These are phyloP conservation scores for Pterocles burchelli DNA, from an alignment of 2,113 vertebrate genomes.

Conservation along the genomic window DNA sequence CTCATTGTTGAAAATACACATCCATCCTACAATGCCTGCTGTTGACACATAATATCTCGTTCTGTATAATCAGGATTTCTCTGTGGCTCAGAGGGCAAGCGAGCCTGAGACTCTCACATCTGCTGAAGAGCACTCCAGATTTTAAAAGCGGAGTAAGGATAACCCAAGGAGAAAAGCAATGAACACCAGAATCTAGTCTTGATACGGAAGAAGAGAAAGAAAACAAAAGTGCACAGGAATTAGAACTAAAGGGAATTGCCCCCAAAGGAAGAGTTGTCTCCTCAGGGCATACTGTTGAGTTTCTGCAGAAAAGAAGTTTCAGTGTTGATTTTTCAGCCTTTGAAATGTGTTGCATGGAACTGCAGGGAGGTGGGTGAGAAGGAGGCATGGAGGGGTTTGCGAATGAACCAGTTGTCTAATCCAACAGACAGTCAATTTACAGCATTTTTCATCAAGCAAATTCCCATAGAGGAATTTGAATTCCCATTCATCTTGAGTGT, in stretches of 20 bases:
- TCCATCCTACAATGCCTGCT: not conserved
- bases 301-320: not conserved
- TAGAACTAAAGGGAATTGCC: not conserved
- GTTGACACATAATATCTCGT: conserved; percentile 31
- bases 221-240: not conserved
- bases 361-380: rapidly evolving
- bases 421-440: not conserved
- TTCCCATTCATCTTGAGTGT: not conserved
- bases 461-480: not conserved
- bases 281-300: not conserved
- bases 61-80: conserved; percentile 49
- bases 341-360: not conserved
- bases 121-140: not conserved
- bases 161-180: not conserved
- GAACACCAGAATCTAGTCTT: not conserved
- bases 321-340: not conserved
- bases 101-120: conserved; percentile 16
- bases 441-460: not conserved
- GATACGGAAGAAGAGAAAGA: not conserved
- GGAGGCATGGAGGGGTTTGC: not conserved
- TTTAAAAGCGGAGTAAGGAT: conserved; percentile 19
- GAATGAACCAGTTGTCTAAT: not conserved
- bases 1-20: conserved; percentile 17
- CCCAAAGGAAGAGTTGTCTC: not conserved
- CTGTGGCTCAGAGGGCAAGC: conserved; percentile 37